A percentile compares a stretch with the other conserved stretches of the same genome.
phyloP scores from a whole-genome alignment of 2,888 invertebrate species.

The Saturnia japonica region DNA sequence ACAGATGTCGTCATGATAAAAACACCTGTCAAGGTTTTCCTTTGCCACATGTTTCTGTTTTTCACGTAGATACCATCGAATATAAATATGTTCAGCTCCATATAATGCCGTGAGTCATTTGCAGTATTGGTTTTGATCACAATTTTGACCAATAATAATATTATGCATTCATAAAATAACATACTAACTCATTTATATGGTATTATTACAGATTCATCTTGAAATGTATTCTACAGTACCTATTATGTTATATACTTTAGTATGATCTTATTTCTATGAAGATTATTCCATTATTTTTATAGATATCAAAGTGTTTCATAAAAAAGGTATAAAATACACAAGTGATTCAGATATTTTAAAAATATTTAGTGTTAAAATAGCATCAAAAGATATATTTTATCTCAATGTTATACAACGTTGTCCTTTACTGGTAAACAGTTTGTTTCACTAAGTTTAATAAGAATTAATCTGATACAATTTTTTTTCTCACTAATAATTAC shows the following conservation, averaged over 20 bases:
- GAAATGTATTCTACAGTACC: not conserved
- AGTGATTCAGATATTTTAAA: not conserved
- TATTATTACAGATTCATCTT: not conserved
- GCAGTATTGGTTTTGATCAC: not conserved
- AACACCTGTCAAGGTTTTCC: constrained; percentile 13
- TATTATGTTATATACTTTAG: not conserved
- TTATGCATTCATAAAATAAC: not conserved
- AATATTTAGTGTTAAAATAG: too few species aligned
- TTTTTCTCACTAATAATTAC: too few species aligned
- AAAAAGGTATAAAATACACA: not conserved
- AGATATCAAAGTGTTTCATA: not conserved
- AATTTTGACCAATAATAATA: not conserved
- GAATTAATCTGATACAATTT: too few species aligned
- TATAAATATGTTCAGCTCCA: not conserved
- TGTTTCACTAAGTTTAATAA: too few species aligned
- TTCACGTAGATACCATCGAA: not conserved
- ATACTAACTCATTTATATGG: constrained; percentile 1
- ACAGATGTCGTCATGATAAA: not conserved
- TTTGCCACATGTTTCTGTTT: constrained; percentile 7
- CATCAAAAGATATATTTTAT: too few species aligned
- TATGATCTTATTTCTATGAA: not conserved
- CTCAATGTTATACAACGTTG: too few species aligned
- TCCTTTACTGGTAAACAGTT: too few species aligned
- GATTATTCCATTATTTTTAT: not conserved
- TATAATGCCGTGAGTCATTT: not conserved